These are phyloP conservation scores for Zoroaster sp. DNA, from an alignment of 53 echinoderm and acorn worm species.

Conservation along the genomic window DNA sequence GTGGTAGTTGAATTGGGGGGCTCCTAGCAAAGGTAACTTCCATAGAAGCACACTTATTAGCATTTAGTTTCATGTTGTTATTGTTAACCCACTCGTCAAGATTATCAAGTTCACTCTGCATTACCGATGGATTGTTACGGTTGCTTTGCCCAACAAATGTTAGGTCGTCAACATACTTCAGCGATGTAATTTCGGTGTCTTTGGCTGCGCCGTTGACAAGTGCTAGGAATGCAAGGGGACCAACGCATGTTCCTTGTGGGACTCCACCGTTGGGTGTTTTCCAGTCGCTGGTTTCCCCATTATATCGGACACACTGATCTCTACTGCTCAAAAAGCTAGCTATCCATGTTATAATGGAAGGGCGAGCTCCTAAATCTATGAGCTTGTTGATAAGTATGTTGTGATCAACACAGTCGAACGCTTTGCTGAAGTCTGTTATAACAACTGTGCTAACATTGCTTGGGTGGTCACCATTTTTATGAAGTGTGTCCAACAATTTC, in stretches of 20 bases:
- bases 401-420: constrained; percentile 8
- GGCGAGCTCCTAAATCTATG: not conserved
- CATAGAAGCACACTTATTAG: too few species aligned
- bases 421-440: constrained; percentile 38
- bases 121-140: not conserved
- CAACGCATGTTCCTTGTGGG: constrained; percentile 47
- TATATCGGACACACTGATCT: constrained; percentile 35
- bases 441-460: not conserved
- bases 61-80: too few species aligned
- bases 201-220: constrained; percentile 20
- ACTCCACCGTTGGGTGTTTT: constrained; percentile 26
- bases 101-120: too few species aligned
- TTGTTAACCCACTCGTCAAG: too few species aligned
- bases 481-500: not conserved
- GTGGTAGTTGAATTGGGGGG: too few species aligned
- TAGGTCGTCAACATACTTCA: too few species aligned
- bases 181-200: too few species aligned
- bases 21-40: too few species aligned
- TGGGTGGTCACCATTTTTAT: not conserved
- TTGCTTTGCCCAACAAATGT: not conserved
- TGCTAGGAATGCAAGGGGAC: constrained; percentile 33
- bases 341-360: constrained; percentile 1
- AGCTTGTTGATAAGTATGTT: constrained; percentile 3
- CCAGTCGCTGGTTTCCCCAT: not conserved
- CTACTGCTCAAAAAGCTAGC: constrained; percentile 6